Evolutionary conservation across 2,797 vertebrate species (phyloP), one percentile per base, ranked within the genome.

Genomic region (Chanos chanos): DNA sequence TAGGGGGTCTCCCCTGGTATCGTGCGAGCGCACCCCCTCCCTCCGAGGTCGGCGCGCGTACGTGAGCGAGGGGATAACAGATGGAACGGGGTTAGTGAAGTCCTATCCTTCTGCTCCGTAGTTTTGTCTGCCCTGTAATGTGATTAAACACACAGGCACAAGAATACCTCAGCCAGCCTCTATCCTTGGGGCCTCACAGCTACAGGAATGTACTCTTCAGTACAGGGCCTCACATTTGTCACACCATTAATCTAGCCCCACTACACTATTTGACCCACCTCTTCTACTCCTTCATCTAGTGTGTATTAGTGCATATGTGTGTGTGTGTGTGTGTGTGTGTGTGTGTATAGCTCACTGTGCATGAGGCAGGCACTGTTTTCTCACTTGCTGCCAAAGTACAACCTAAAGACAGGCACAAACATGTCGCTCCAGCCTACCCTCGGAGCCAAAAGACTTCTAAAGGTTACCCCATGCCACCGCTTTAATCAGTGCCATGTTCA

Each of bases 71-170:
- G 28, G 25, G 70, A 68, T 75, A 73, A 72, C 36, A 1, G 1
- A 3, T 0, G 39, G 72, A 66, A 83, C 77, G 77, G 9, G 1
- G 73, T 75, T 73, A 41, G 28, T 12, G 10, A 0, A 2, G 1
- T 27, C 5, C 40, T 1, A 0, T 1, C 0, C 0, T 0, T 66
- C 0, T 0, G 3, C 76, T 62, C 66, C 81, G 1, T 2, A 33
- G 51, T 72, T 86, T 73, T 86, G 34, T 1, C 1, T 37, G 13
- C 13, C 10, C 78, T 60, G 37, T 41, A 80, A 85, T 86, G 83
- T 84, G 83, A 87, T 88, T 87, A 87, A 83, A 83, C 80, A 77
- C 78, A 64, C 77, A 83, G 78, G 78, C 86, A 82, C 77, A 82
- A 74, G 83, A 83, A 84, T 77, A 81, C 81, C 77, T 80, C 80